Base-by-base conservation (phyloP, 1,140 invertebrate genomes). In the Batillaria attramentaria region DNA sequence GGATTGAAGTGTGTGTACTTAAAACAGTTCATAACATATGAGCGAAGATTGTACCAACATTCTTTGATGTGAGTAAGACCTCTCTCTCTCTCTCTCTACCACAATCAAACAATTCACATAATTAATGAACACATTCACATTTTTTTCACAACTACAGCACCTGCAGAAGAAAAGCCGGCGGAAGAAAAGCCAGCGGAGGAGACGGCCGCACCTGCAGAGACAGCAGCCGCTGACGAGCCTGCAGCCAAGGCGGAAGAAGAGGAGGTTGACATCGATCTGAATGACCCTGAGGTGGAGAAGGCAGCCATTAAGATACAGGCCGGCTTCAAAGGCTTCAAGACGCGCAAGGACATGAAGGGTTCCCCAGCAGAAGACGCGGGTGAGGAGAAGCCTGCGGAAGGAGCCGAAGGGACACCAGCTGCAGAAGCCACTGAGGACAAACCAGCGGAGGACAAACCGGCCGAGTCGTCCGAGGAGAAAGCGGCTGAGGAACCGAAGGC, bases 271-370 rank as follows among this genome's bases (percentile, higher is more conserved):
- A 85, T 86, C 70, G 83, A 87, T 62, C 79, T 85, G 0, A 92
- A 91, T 77, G 93, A 93, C 85, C 92, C 92, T 4, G 96, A 97
- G 84, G 92, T 98, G 79, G 95, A 95, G 90, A 92, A 96, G 88
- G 97, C 97, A 18, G 97, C 96, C 37, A 94, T 95, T 46, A 97
- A 97, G 93, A 98, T 98, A 86, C 87, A 87, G 65, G 82, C 86
- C 1, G 60, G 73, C n/a, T 87, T 85, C 75, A 85, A 85, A 77
- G 84, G 88, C 50, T 84, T 81, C 72, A 95, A 35, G 95, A 95
- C 88, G 94, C 95, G 73, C 6, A 81, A 84, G 74, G 77, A 81
- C 37, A 62, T 78, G 57, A 62, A 78, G 54, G n/a, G 37, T 8
- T 4, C 66, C 37, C 18, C 31, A 35, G 62, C 33, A 43, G 68